Base-by-base conservation (phyloP, 2,888 invertebrate species). In the Leptopilina drosophilae region DNA sequence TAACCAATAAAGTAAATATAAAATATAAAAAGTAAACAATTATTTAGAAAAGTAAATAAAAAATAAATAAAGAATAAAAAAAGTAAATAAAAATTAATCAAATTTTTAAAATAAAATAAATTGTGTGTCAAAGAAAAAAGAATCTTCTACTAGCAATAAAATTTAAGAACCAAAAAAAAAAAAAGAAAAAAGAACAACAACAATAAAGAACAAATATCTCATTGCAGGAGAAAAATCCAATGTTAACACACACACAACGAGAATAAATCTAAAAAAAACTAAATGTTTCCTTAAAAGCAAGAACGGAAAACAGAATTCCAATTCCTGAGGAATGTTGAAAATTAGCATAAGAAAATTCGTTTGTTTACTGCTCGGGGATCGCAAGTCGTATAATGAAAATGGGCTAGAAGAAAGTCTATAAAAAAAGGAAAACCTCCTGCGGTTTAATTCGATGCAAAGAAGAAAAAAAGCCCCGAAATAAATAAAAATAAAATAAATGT, bases 271-370 rank as follows among this genome's bases (percentile, higher is more conserved):
- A 62, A 20, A 15, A 62, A 62, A 62, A 62, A 62, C 15, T 59
- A 59, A 59, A 59, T 59, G 15, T n/a, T 15, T 15, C n/a, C 14
- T 59, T 59, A 59, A 59, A 59, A 59, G n/a, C 7, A n/a, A 59
- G 59, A 59, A 59, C n/a, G 7, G 20, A 62, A 49, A 20, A 20
- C 62, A 62, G 62, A 62, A 62, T 62, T 62, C 62, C 62, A 20
- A 62, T 62, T 62, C 20, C 62, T 62, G 15, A 62, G 62, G 62
- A 62, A 62, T 62, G 62, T 62, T 11, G 62, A 20, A 59, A 62
- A 73, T 73, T 73, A 56, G 56, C 73, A 73, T 73, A 73, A 56
- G 53, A 15, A 56, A 73, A 73, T 73, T 73, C 73, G 33, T 73
- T 26, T 73, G 56, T 56, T 73, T 73, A 56, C 33, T 40, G 56